These are phyloP conservation scores for Pelvicachromis taeniatus DNA, from an alignment of 2,113 vertebrate genomes.

Conservation along the genomic window DNA sequence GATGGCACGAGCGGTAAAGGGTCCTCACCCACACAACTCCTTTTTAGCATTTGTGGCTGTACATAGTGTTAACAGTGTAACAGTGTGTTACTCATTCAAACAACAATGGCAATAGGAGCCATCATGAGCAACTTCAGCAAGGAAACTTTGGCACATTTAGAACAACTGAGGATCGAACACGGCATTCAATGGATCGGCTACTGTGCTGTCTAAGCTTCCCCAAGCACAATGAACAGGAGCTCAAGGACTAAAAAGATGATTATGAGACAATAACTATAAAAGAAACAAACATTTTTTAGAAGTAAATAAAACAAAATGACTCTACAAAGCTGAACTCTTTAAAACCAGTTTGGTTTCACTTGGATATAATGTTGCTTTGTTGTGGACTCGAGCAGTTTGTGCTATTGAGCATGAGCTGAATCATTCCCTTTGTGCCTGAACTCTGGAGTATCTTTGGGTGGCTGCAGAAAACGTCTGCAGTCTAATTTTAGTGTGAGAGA, in stretches of 20 bases:
- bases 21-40: neutral
- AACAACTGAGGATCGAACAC: neutral
- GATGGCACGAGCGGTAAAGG: neutral
- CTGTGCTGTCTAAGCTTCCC: neutral
- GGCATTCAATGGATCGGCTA: neutral
- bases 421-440: conserved; percentile 1
- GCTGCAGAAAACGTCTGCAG: conserved; percentile 25
- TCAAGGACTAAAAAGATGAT: neutral
- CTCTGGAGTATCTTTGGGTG: conserved; percentile 10
- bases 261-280: neutral
- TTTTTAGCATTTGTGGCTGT: neutral
- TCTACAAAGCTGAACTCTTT: neutral
- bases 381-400: neutral
- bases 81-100: neutral
- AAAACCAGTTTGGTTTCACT: neutral
- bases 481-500: conserved; percentile 69
- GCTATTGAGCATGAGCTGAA: neutral
- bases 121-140: neutral
- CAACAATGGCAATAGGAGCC: neutral
- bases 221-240: neutral
- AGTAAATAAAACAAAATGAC: neutral
- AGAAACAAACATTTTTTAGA: neutral
- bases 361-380: neutral
- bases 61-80: neutral
- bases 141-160: neutral